These are phyloP conservation scores for Vimba vimba DNA, from an alignment of 2,113 vertebrate species.

Conservation along the genomic window DNA sequence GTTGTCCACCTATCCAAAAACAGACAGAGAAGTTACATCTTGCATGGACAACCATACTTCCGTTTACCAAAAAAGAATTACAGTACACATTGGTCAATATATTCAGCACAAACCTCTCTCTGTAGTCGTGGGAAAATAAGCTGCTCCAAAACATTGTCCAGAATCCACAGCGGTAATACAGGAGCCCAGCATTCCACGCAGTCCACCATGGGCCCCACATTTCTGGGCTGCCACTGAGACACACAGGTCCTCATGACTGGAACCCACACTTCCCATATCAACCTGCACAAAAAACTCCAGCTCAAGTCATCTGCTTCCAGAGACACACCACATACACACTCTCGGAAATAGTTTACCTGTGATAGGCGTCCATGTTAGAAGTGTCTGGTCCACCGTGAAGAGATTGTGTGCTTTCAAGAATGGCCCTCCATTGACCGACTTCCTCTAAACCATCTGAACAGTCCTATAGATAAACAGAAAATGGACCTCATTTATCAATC, in stretches of 20 bases:
- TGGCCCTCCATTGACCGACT: slow-evolving; percentile 90
- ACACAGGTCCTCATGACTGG: slow-evolving; percentile 86
- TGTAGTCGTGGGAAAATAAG: slow-evolving; percentile 96
- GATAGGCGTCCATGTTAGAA: slow-evolving; percentile 89
- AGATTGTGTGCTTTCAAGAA: slow-evolving; percentile 88
- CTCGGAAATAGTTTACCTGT: slow-evolving; percentile 75
- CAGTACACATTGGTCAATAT: neutral
- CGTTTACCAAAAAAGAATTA: neutral
- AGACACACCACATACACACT: neutral
- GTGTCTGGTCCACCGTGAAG: slow-evolving; percentile 85
- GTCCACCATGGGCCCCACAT: slow-evolving; percentile 92
- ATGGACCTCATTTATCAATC: too few species aligned
- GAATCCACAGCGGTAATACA: slow-evolving; percentile 88
- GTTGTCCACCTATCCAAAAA: slow-evolving; percentile 85
- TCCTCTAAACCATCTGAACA: slow-evolving; percentile 85
- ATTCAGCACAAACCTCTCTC: slow-evolving; percentile 79
- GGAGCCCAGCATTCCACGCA: slow-evolving; percentile 92
- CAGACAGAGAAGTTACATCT: neutral
- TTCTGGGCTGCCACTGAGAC: slow-evolving; percentile 88
- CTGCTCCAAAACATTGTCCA: slow-evolving; percentile 92
- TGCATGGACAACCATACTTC: neutral
- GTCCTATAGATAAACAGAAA: slow-evolving; percentile 75
- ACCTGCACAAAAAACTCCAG: slow-evolving; percentile 66
- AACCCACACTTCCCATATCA: slow-evolving; percentile 97
- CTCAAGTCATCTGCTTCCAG: neutral